Evolutionary conservation across 37 sponge, comb jelly and placozoan species (phyloP).

Genomic region (Hexactinellida sp.): DNA sequence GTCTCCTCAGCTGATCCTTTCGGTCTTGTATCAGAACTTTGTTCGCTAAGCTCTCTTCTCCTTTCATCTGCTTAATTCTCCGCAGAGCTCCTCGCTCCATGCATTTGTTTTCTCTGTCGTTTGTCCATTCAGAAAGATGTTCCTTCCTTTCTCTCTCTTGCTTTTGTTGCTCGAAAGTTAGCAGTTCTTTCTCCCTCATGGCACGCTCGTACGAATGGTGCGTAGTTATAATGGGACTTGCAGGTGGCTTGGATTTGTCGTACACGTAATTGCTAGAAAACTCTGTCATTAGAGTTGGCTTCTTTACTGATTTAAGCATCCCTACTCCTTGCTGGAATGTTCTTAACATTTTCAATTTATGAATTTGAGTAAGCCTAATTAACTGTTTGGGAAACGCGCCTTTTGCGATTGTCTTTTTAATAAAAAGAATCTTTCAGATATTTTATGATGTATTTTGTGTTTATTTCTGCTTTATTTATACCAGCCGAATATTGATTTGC

Average conservation of each 20-base stretch:
- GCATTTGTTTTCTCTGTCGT: not conserved
- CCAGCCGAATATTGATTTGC: not conserved
- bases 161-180: not conserved
- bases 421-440: too few species aligned
- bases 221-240: not conserved
- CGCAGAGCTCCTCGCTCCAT: not conserved
- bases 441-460: too few species aligned
- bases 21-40: not conserved
- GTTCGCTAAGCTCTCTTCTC: not conserved
- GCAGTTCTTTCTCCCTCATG: not conserved
- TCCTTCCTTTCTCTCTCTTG: constrained; percentile 10
- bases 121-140: not conserved
- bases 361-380: not conserved
- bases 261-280: constrained; percentile 4
- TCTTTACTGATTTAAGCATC: not conserved
- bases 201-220: not conserved
- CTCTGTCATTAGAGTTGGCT: not conserved
- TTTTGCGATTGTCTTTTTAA: not conserved
- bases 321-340: not conserved
- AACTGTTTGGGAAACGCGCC: not conserved
- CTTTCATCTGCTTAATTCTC: not conserved
- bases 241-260: not conserved
- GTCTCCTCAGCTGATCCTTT: not conserved
- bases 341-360: not conserved
- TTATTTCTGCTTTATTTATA: not conserved